Base-by-base conservation (phyloP, 2,888 invertebrate species). In the Cosmia trapezina region DNA sequence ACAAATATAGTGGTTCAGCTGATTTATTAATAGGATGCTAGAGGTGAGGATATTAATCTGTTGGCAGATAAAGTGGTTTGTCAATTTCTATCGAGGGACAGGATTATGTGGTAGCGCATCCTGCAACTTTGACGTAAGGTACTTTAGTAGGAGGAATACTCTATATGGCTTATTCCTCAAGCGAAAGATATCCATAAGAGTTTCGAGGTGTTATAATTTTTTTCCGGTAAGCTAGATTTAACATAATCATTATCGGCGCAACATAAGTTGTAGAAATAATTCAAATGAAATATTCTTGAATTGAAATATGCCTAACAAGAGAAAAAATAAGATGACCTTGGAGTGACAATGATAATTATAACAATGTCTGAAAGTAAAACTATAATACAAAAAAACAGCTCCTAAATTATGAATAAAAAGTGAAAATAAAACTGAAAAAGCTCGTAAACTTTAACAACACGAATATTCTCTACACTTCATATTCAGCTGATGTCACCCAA, bases 401-500 rank as follows among this genome's bases (percentile, higher is more conserved):
- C 5, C 14, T n/a, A 37, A 56, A 22, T 19, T n/a, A 33, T 22
- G 6, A n/a, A 45, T 12, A 22, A 14, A 22, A 0, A 43, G 28
- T 12, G 2, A 1, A 37, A 56, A 54, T 7, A 19, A 60, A 37
- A 59, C n/a, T n/a, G 17, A 62, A 51, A 64, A 61, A 54, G 8
- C 37, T 14, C 8, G 14, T 22, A 14, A 61, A 68, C 14, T 70
- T 68, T 65, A 73, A 69, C 67, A 72, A 60, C 12, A 63, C 56
- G n/a, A 72, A 70, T n/a, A n/a, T 66, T 79, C 56, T 53, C 47
- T 75, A 51, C 73, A 71, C 66, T 76, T 83, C 76, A 69, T 54
- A 70, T 70, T 65, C 63, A 47, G 56, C 43, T 75, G 67, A 79
- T 66, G 68, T 83, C 70, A 76, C 7, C 60, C 64, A 81, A 84